Evolutionary conservation across 2,797 vertebrate genomes (phyloP).

Genomic region (Gymnopithys bicolor): DNA sequence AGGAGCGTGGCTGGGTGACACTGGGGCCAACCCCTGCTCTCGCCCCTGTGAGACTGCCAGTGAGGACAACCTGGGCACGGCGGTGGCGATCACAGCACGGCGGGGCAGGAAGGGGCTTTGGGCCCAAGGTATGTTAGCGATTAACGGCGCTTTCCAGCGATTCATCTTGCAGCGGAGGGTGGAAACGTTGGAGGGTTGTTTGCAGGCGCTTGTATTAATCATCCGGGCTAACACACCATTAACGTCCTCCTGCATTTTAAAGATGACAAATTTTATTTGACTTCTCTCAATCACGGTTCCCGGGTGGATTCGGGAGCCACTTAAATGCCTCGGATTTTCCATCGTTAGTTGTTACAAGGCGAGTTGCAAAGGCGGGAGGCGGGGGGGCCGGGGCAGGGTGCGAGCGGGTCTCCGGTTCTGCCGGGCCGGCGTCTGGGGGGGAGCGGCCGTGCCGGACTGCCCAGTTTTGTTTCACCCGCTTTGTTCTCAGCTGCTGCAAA

Average conservation of each 20-base stretch:
- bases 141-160: constrained; percentile 70
- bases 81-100: neutral
- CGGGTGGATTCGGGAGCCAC: constrained; percentile 69
- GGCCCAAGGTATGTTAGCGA: constrained; percentile 71
- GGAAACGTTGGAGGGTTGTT: constrained; percentile 74
- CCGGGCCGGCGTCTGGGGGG: neutral
- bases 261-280: constrained; percentile 79
- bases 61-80: neutral
- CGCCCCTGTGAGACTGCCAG: neutral
- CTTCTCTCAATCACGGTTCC: constrained; percentile 75
- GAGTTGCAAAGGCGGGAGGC: constrained; percentile 46
- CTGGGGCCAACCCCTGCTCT: neutral
- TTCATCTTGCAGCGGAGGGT: constrained; percentile 71
- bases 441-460: neutral
- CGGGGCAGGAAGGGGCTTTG: constrained; percentile 59
- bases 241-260: constrained; percentile 78
- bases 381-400: constrained; percentile 26
- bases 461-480: neutral
- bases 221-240: constrained; percentile 76
- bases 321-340: constrained; percentile 71
- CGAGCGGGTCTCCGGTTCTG: neutral
- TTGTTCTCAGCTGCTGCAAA: constrained; percentile 41
- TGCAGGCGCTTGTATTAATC: constrained; percentile 75
- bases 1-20: rapidly evolving
- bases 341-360: constrained; percentile 73